Evolutionary conservation across 2,113 vertebrate species (phyloP), one percentile per base, ranked within the genome.

Genomic region (Atractosteus spatula): DNA sequence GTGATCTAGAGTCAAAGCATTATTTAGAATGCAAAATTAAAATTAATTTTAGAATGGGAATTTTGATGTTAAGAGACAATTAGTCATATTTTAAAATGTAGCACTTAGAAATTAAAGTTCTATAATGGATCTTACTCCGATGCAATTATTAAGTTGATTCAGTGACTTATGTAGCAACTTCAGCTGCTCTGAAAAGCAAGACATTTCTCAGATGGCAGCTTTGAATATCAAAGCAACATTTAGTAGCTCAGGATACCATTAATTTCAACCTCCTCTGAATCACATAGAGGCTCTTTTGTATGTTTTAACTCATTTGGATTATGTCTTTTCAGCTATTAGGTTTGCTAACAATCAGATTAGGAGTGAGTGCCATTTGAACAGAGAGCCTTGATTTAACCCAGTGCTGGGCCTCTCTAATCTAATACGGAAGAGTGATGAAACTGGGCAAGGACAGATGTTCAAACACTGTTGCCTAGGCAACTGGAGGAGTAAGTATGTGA

Each of bases 361-460:
- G 75, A 70, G 71, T 45, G 74, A 70, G 1, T 69, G 41, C 17
- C 66, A 78, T 83, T 75, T 57, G 71, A 82, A 73, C 55, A 71
- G 42, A 74, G 55, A 42, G 82, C 76, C 85, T 86, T 82, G 78
- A 69, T 81, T 64, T 73, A 83, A 84, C 78, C 83, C 78, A 80
- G 55, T 74, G 67, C 83, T 80, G 80, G 84, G 81, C 82, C 80
- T 88, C 81, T 73, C 87, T 88, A 90, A 89, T 86, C 86, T 78
- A 77, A 90, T 86, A 70, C 76, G 29, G 29, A 59, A 76, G 72
- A 70, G 63, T 55, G 74, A 86, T 16, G 77, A 82, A 86, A 87
- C 83, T 62, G 70, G 86, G 85, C 82, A 87, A 84, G 82, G 88
- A 90, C 84, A 89, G 82, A 90, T 88, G 87, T 84, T 86, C 81